Evolutionary conservation across 2,113 vertebrate genomes (phyloP).

Genomic region (Gavia stellata): DNA sequence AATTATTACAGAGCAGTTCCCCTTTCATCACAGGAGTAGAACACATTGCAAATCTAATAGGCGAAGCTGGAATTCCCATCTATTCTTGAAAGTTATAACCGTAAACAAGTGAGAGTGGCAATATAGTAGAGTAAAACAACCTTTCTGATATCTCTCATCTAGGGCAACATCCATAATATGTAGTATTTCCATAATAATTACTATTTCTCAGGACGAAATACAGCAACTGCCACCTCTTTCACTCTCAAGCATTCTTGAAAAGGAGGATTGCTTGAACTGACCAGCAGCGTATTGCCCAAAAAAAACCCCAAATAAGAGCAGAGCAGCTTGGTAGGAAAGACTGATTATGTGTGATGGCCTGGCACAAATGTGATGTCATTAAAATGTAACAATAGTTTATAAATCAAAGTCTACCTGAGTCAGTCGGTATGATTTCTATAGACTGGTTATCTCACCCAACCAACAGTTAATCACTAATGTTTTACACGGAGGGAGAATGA

Average conservation of each 20-base stretch:
- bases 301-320: neutral
- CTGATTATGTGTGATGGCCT: neutral
- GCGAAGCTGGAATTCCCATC: neutral
- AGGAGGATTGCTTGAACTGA: neutral
- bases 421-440: neutral
- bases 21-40: neutral
- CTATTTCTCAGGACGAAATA: neutral
- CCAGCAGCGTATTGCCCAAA: neutral
- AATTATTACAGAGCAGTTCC: neutral
- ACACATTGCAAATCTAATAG: neutral
- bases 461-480: neutral
- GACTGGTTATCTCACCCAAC: neutral
- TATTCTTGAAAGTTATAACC: neutral
- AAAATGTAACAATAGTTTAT: neutral
- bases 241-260: neutral
- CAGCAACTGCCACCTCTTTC: neutral
- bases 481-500: neutral
- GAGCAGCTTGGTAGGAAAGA: neutral
- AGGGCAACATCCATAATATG: neutral
- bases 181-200: neutral
- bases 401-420: neutral
- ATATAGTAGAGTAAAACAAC: neutral
- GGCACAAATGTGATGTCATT: neutral
- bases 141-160: neutral
- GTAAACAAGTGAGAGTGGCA: neutral